phyloP scores from a whole-genome alignment of 2,888 invertebrate genomes.

The Chymomyza procnemis region DNA sequence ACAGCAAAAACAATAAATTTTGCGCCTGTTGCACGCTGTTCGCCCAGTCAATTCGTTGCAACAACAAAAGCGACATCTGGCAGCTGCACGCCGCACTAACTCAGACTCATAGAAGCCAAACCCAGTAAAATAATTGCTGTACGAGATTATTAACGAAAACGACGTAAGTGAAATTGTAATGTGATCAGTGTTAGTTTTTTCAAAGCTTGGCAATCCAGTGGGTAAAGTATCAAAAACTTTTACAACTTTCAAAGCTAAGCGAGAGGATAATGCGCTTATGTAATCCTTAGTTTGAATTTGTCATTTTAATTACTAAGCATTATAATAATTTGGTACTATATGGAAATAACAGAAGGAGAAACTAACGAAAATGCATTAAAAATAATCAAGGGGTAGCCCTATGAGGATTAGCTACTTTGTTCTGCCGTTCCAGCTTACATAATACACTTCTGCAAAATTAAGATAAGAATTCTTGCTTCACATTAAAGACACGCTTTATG shows the following conservation, averaged over 20 bases:
- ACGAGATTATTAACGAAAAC: neutral
- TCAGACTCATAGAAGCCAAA: neutral
- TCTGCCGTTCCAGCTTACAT: too few species aligned
- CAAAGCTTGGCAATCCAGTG: neutral
- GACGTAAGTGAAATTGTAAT: neutral
- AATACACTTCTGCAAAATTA: too few species aligned
- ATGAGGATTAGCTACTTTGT: too few species aligned
- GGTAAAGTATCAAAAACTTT: neutral
- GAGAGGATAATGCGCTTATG: too few species aligned
- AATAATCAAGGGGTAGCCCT: too few species aligned
- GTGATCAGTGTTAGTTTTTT: neutral
- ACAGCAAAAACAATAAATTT: conserved; percentile 9
- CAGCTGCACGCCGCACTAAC: neutral
- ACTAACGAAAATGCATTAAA: too few species aligned
- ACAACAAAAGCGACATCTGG: conserved; percentile 10
- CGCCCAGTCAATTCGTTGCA: conserved; percentile 51
- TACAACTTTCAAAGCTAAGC: neutral
- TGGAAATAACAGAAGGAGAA: too few species aligned
- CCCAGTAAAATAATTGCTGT: neutral
- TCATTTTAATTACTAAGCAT: too few species aligned
- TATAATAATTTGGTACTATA: too few species aligned
- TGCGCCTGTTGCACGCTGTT: conserved; percentile 32
- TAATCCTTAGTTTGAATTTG: too few species aligned
- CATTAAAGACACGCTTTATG: too few species aligned
- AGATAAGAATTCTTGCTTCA: too few species aligned